Base-by-base conservation (phyloP, 2,797 vertebrate species). In the Pantherophis vulpinus region DNA sequence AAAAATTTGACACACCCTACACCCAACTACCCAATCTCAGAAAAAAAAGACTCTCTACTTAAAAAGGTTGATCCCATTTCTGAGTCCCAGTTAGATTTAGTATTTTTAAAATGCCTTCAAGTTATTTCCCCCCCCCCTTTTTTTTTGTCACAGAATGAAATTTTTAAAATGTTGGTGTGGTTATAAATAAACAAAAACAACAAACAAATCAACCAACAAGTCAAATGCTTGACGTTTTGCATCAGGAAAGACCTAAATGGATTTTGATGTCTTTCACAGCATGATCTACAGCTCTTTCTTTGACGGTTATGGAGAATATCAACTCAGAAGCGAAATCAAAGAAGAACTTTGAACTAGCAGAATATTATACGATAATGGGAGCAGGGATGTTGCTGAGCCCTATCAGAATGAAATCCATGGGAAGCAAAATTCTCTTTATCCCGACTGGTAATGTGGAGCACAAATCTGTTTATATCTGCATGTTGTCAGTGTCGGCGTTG, bases 341-440 rank as follows among this genome's bases (percentile, higher is more conserved):
- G 47, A 87, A 89, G 91, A 95, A 61, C 47, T 42, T 56, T 47
- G 93, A 94, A 94, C 66, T 93, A 90, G 94, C 93, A 91, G 93
- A 96, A 93, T 91, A 96, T 97, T 95, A 96, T 95, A 95, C 95
- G 96, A 96, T 97, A 96, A 98, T 95, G 92, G 93, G 86, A 94
- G 90, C 86, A 92, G 95, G 93, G 2, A 90, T 91, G 93, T 94
- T 96, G 5, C 94, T 1, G 95, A 97, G 96, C 91, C 20, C 94
- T 96, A 95, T 92, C 2, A 47, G 94, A 94, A 95, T 96, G 96
- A 96, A 97, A 95, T 93, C 94, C 95, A 97, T 96, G 91, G 95
- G 95, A 97, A 97, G 95, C 94, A 96, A 96, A 97, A 70, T 92
- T 93, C 94, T 91, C 90, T 1, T 79, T 94, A 95, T 97, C 90